Evolutionary conservation across 2,113 vertebrate genomes (phyloP), one percentile per base, ranked within the genome.

Genomic region (Natator depressus): DNA sequence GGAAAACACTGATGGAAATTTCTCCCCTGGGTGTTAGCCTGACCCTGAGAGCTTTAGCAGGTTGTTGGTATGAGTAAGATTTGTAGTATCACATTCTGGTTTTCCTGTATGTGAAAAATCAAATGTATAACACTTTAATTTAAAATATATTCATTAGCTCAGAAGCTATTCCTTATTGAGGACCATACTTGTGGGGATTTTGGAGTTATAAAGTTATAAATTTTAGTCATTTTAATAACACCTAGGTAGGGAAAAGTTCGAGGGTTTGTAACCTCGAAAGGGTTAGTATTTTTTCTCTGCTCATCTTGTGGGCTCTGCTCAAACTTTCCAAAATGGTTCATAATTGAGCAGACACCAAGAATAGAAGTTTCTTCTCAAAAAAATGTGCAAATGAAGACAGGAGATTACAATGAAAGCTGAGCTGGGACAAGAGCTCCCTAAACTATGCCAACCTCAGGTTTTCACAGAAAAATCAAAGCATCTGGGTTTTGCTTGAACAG

Each of bases 321-420:
- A 96, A 53, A 88, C 62, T 97, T 96, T 89, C 78, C 78, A 75
- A 84, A 91, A 29, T 88, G 31, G 83, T 80, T 96, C 49, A 6
- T 94, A 29, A 57, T 31, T 88, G 50, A 31, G 76, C 20, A 95
- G 76, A 95, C 93, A 96, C 54, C 17, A 94, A 93, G n/a, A 51
- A 89, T 59, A 94, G 93, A 82, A 51, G 25, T 90, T 93, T 49
- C 31, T 94, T 86, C 81, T 31, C 2, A 4, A 27, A 89, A 80
- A 3, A 93, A 93, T 25, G 59, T 94, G 25, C 88, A 94, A 94
- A 54, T 91, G 75, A 94, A 96, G 84, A 84, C 87, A 96, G 86
- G 75, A 89, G 82, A 31, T 62, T 91, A 49, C 8, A 90, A 82
- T 5, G 42, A 94, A 97, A 94, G n/a, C 54, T 0, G 11, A 95